A percentile compares a stretch with the other conserved stretches of the same genome.
Evolutionary conservation across 2,888 invertebrate species (phyloP).

Genomic region (Subacronicta megacephala): DNA sequence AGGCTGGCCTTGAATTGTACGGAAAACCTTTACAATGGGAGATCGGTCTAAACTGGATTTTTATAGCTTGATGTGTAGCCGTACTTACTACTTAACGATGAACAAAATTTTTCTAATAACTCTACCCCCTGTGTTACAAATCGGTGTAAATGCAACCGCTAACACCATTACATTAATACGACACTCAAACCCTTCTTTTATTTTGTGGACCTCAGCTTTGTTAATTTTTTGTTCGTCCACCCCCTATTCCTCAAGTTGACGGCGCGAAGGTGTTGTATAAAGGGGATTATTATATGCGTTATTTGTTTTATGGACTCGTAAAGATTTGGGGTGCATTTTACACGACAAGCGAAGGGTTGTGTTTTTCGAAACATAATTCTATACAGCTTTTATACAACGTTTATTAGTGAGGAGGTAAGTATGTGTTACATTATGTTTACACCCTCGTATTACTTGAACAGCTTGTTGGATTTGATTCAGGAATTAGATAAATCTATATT

Average conservation of each 20-base stretch:
- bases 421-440: no score
- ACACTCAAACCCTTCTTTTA: constrained; percentile 52
- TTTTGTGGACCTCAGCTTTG: constrained; percentile 59
- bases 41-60: no score
- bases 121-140: constrained; percentile 22
- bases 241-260: constrained; percentile 45
- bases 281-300: constrained; percentile 44
- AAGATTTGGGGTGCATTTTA: not conserved
- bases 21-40: no score
- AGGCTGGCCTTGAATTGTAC: no score
- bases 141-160: constrained; percentile 51
- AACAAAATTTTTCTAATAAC: no score
- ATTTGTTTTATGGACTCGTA: constrained; percentile 30
- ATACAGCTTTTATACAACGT: no score
- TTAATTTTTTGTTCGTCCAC: constrained; percentile 60
- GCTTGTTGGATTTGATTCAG: no score
- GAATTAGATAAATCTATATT: no score
- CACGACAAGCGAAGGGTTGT: not conserved
- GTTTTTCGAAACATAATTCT: not conserved
- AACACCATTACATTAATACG: constrained; percentile 58
- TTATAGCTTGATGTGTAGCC: no score
- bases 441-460: no score
- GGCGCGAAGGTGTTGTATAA: constrained; percentile 41
- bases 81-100: no score
- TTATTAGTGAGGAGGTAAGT: no score